phyloP scores from a whole-genome alignment of 2,113 vertebrate species.

The Microcebus tavaratra region DNA sequence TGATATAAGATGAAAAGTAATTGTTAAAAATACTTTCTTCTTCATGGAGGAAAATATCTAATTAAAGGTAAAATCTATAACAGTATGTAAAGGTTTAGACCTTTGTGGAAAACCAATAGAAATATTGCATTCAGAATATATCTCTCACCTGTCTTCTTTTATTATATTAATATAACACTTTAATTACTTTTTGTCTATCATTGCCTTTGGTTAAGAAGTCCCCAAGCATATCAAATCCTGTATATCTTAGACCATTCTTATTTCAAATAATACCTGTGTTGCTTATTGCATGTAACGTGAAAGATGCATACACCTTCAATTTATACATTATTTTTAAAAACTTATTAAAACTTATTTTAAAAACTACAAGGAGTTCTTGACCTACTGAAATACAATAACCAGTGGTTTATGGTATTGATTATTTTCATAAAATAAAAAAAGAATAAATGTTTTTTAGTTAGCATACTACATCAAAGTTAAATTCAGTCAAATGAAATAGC shows the following conservation, averaged over 20 bases:
- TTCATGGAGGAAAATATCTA: not conserved
- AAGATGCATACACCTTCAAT: not conserved
- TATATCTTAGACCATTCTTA: not conserved
- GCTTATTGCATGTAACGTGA: not conserved
- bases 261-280: not conserved
- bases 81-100: not conserved
- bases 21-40: not conserved
- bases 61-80: not conserved
- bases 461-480: slow-evolving; percentile 58
- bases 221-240: not conserved
- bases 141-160: not conserved
- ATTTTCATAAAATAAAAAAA: slow-evolving; percentile 55
- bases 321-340: not conserved
- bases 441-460: slow-evolving; percentile 35
- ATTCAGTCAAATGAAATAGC: slow-evolving; percentile 59
- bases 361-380: not conserved
- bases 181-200: not conserved
- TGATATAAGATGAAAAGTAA: not conserved
- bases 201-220: not conserved
- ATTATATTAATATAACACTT: not conserved
- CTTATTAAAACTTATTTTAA: slow-evolving; percentile 4
- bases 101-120: not conserved
- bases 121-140: not conserved
- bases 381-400: not conserved
- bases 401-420: not conserved